Conservation (phyloP, 2,797 vertebrate genomes). For the Chromobotia macracanthus region DNA sequence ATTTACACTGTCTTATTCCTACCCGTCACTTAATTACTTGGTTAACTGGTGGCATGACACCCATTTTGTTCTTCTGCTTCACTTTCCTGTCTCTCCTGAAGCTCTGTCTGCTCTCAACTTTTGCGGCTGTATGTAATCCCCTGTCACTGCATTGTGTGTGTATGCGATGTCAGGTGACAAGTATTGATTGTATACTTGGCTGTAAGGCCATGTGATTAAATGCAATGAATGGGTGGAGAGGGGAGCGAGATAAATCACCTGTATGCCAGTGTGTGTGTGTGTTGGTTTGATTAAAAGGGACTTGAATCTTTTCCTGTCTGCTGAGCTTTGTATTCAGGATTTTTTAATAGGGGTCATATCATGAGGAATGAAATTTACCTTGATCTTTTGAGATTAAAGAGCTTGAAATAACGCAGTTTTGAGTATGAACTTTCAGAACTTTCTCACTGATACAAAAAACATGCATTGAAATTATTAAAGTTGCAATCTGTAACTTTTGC, state of each 20-base stretch:
- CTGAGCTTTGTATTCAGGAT: conserved; percentile 3
- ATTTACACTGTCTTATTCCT: conserved; percentile 22
- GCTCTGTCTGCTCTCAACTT: conserved; percentile 25
- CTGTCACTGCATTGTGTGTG: conserved; percentile 73
- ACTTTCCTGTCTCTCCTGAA: conserved; percentile 18
- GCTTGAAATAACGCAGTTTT: background rate
- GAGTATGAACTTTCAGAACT: background rate
- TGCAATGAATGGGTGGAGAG: conserved; percentile 52
- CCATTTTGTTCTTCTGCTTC: conserved; percentile 20
- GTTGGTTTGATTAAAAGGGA: conserved; percentile 42
- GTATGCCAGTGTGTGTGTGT: conserved; percentile 35
- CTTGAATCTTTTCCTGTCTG: conserved; percentile 21
- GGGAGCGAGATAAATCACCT: conserved; percentile 34
- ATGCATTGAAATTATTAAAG: too few relatives aligned
- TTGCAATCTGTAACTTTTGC: too few relatives aligned
- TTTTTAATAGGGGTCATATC: conserved; percentile 1
- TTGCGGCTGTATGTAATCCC: conserved; percentile 54
- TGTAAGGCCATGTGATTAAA: conserved; percentile 74
- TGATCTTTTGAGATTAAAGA: conserved; percentile 21
- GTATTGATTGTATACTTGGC: conserved; percentile 76
- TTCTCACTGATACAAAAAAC: background rate
- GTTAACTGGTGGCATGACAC: conserved; percentile 24
- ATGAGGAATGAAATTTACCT: conserved; percentile 3
- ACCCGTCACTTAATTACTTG: conserved; percentile 36
- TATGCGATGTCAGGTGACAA: conserved; percentile 63